Evolutionary conservation across 2,888 invertebrate species (phyloP), one percentile per base, ranked within the genome.

Genomic region (Meghimatium bilineatum): DNA sequence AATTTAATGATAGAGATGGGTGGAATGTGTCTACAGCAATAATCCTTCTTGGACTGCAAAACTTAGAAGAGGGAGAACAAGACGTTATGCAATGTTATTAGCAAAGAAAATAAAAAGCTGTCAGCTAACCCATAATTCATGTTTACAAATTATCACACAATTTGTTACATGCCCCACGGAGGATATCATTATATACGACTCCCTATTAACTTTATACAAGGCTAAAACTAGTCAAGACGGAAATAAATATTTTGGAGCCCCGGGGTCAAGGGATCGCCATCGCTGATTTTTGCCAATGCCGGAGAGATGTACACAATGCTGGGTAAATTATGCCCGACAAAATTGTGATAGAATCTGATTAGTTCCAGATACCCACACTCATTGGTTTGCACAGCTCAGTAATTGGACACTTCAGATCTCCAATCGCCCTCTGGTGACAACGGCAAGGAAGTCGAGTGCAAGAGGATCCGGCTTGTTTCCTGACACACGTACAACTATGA

Each of bases 391-490:
- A 26, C 78, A 12, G 78, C n/a, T 49, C 29, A 34, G 80, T 80
- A 80, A 80, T 80, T 80, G 80, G 80, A 80, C 69, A 32, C 80
- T 80, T 69, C 80, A 71, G 71, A 49, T 17, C 26, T 69, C 29
- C 71, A 69, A 52, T 17, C 71, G 71, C 56, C 80, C 80, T 49
- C 67, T 29, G 79, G 80, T 52, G 80, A 71, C 71, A n/a, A 34
- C 52, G 71, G 36, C 32, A 20, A 49, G 80, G 80, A 80, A 80
- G 80, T 34, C 32, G 32, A 80, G 67, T 71, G 80, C 80, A 80
- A 80, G 71, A 23, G 80, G 80, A 80, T 80, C 71, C 80, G 80
- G 80, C 80, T 71, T 71, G 80, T 80, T 80, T 80, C 80, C 80
- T 80, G 80, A 80, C 71, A 71, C 32, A 71, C 52, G 80, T 34